A percentile compares a stretch with the other conserved stretches of the same genome.
phyloP scores from a whole-genome alignment of 2,113 vertebrate species.

The Heptranchias perlo region DNA sequence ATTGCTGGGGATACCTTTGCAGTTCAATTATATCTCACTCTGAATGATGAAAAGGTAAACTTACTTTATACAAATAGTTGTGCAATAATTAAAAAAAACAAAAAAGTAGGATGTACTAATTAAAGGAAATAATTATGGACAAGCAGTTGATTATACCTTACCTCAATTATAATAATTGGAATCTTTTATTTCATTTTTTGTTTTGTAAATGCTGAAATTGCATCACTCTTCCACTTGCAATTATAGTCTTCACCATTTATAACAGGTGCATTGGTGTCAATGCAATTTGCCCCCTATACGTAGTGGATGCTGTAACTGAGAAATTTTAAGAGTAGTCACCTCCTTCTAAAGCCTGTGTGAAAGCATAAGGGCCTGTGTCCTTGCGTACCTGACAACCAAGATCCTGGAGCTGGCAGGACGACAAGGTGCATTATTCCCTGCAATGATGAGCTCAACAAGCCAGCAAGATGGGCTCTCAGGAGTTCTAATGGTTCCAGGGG shows the following conservation, averaged over 20 bases:
- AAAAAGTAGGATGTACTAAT: background rate
- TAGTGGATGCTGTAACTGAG: background rate
- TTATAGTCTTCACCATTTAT: background rate
- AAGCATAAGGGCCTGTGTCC: background rate
- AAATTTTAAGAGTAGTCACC: background rate
- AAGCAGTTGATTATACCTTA: background rate
- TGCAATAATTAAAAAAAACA: background rate
- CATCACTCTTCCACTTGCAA: background rate
- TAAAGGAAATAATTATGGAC: background rate
- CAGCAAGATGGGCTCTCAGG: background rate
- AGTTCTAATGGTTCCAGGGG: background rate
- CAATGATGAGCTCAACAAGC: background rate
- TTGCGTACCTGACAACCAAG: background rate
- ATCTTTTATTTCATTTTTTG: background rate
- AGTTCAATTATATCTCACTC: conserved; percentile 74
- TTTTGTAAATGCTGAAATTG: background rate
- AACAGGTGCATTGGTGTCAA: background rate
- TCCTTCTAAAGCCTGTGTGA: background rate
- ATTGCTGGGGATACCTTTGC: conserved; percentile 56
- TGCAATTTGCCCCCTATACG: background rate
- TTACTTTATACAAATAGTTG: background rate
- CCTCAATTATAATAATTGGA: background rate
- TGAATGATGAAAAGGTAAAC: conserved; percentile 72
- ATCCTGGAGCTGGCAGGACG: background rate
- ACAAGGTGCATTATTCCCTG: background rate